Conservation (phyloP, 2,888 invertebrate species). For the Apamea epomidion region DNA sequence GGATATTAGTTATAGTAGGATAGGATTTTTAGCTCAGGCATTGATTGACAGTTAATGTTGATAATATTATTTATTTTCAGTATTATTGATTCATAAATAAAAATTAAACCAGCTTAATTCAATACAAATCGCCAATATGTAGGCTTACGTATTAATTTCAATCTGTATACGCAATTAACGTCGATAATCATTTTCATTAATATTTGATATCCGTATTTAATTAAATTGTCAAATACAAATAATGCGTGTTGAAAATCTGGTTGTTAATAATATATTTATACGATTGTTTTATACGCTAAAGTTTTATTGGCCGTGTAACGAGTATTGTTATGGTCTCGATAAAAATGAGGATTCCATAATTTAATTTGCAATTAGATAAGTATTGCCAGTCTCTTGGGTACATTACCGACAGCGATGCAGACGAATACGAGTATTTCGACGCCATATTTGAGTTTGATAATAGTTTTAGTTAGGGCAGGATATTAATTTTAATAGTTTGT, state of each 20-base stretch:
- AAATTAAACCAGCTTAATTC: conserved; percentile 13
- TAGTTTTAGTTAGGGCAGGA: too few species aligned
- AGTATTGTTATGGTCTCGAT: not conserved
- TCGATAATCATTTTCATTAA: conserved; percentile 24
- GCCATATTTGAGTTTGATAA: too few species aligned
- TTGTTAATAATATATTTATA: not conserved
- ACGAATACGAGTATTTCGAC: too few species aligned
- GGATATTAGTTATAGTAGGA: too few species aligned
- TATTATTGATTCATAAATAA: not conserved
- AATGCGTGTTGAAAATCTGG: not conserved
- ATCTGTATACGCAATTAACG: conserved; percentile 4
- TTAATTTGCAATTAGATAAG: not conserved
- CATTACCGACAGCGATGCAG: too few species aligned
- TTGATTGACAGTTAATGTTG: not conserved
- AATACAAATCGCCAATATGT: not conserved
- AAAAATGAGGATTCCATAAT: not conserved
- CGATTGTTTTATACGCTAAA: not conserved
- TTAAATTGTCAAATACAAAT: not conserved
- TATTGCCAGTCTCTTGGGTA: too few species aligned
- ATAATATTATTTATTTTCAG: not conserved
- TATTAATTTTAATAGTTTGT: too few species aligned
- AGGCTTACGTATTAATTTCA: not conserved
- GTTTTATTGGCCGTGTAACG: not conserved
- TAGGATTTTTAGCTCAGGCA: not conserved
- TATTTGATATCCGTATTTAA: conserved; percentile 1